These are phyloP conservation scores for Pheosia gnoma DNA, from an alignment of 2,888 invertebrate species.

Conservation along the genomic window DNA sequence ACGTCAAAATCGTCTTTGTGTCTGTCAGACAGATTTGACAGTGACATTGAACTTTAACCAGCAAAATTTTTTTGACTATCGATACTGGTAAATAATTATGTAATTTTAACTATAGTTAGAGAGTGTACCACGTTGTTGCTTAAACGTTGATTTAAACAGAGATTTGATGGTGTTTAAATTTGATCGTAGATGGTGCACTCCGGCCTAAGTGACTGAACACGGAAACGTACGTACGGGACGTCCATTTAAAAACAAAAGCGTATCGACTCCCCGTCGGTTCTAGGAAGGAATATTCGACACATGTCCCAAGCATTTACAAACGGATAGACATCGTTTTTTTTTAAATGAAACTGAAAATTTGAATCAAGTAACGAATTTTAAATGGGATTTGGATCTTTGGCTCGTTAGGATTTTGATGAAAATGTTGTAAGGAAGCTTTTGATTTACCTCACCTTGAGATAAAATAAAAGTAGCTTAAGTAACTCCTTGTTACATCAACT, in stretches of 20 bases:
- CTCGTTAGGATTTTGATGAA: not conserved
- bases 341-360: not conserved
- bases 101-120: too few relatives aligned
- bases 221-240: not conserved
- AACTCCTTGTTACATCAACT: too few relatives aligned
- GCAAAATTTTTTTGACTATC: too few relatives aligned
- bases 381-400: not conserved
- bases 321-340: conserved; percentile 2
- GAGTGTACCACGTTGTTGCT: too few relatives aligned
- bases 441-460: not conserved
- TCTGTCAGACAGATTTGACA: too few relatives aligned
- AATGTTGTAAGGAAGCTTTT: not conserved
- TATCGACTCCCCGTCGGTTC: not conserved
- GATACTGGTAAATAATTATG: too few relatives aligned
- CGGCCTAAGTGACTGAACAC: not conserved
- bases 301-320: conserved; percentile 3
- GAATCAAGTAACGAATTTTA: not conserved
- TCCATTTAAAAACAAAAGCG: conserved; percentile 8
- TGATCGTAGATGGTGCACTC: too few relatives aligned
- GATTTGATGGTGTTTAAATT: too few relatives aligned
- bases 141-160: too few relatives aligned
- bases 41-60: too few relatives aligned
- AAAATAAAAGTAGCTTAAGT: too few relatives aligned
- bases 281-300: not conserved
- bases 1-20: too few relatives aligned